Conservation (phyloP, 2,888 invertebrate species). For the Lampropteryx suffumata region DNA sequence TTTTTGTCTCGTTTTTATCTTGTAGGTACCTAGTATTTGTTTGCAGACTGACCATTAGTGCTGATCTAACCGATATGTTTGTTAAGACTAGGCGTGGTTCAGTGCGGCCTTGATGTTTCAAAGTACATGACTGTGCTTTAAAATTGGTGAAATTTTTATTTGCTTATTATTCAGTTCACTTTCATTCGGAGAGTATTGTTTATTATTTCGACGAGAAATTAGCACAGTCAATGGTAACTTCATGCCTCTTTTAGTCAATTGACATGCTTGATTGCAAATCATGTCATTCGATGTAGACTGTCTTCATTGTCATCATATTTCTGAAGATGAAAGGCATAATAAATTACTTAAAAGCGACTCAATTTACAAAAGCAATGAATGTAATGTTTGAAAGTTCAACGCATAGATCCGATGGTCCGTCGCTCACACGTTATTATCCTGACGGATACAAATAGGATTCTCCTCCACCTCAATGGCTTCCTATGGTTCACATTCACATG, state of each 20-base stretch:
- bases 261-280: no score
- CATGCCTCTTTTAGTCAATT: no score
- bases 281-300: no score
- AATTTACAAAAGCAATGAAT: conserved; percentile 7
- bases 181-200: no score
- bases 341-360: no score
- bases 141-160: conserved; percentile 3
- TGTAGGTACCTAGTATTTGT: conserved; percentile 53
- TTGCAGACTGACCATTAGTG: conserved; percentile 58
- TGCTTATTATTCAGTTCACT: no score
- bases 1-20: conserved; percentile 64
- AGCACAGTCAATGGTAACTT: no score
- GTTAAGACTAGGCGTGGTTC: conserved; percentile 37
- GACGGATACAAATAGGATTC: conserved; percentile 26
- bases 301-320: no score
- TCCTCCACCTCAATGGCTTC: conserved; percentile 24
- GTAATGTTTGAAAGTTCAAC: conserved; percentile 1
- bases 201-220: no score
- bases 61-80: conserved; percentile 46
- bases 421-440: conserved; percentile 23
- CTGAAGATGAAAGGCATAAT: no score
- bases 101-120: conserved; percentile 40
- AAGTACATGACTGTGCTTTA: conserved; percentile 34
- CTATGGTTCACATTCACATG: conserved; percentile 74
- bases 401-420: conserved; percentile 7